Evolutionary conservation across 2,888 invertebrate genomes (phyloP), one percentile per base, ranked within the genome.

Genomic region (Syrphus vitripennis): DNA sequence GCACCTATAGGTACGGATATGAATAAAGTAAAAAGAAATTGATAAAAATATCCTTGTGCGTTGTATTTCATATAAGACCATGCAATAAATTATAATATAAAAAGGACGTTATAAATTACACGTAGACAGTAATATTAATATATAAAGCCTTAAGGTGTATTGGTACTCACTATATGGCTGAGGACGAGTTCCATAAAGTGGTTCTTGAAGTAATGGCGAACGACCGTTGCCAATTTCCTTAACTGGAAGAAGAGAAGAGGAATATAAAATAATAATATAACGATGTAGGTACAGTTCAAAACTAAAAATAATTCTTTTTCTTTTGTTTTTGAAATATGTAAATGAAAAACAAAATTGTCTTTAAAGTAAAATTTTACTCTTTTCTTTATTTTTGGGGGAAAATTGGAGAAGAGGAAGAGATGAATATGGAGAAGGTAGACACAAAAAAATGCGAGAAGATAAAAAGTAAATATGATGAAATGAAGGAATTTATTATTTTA

Each of bases 131-230:
- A 55, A 34, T 40, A 42, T 37, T 57, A 12, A 57, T 21, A 21
- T 57, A n/a, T 40, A 80, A 67, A 29, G 50, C 74, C 63, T 71
- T 48, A 76, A 57, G 65, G 59, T 29, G 0, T 45, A 26, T 16
- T 50, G 16, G 86, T 92, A 96, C 96, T 96, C 94, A 97, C 97
- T 96, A 94, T 96, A 97, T 88, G 97, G 97, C 92, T 97, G 97
- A 88, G 97, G 97, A 90, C 97, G 94, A 87, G 96, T 96, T 88
- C 97, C 97, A 88, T 96, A 97, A 93, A 97, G 95, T 87, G 97
- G 97, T 90, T 97, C 97, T 93, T 97, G 97, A 77, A 97, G 94
- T 88, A 97, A 94, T 70, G 97, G 97, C 59, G 97, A 97, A 89
- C 96, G 96, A 90, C 97, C 92, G 90, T 92, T 92, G 90, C 91